Conservation (phyloP, 2,113 vertebrate genomes). For the Chascanopsetta lugubris region DNA sequence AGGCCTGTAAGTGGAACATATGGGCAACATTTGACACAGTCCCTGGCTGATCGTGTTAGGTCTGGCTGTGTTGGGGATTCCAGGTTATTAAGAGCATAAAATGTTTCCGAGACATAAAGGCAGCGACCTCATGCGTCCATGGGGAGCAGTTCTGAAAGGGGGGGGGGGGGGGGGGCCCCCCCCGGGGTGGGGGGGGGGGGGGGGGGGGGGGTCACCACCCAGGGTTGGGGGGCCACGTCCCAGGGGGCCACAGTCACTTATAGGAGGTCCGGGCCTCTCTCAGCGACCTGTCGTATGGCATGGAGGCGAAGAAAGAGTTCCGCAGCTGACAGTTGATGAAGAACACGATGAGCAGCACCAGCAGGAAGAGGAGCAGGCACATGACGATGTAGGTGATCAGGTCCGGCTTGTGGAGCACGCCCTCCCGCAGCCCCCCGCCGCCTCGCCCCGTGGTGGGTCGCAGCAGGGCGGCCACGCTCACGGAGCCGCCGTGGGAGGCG, state of each 20-base stretch:
- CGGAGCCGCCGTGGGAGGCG: constrained; percentile 87
- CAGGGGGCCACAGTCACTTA: constrained; percentile 72
- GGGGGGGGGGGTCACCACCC: background rate
- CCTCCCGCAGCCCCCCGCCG: constrained; percentile 86
- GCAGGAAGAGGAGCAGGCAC: constrained; percentile 92
- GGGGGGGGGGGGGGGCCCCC: too few relatives aligned
- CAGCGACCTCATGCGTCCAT: constrained; percentile 25
- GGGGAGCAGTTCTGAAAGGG: constrained; percentile 3
- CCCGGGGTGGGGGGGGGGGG: too few relatives aligned
- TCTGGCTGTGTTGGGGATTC: background rate
- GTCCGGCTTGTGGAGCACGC: constrained; percentile 92
- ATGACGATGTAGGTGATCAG: constrained; percentile 93
- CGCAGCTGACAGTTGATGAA: constrained; percentile 98
- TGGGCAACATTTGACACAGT: constrained; percentile 9
- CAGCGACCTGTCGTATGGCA: constrained; percentile 96
- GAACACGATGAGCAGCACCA: constrained; percentile 93
- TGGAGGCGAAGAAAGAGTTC: constrained; percentile 95
- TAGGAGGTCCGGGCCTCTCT: constrained; percentile 93
- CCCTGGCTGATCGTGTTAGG: background rate
- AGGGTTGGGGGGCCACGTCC: background rate
- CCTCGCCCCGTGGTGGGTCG: constrained; percentile 85
- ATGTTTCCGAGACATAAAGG: constrained; percentile 30
- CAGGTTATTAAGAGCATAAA: background rate
- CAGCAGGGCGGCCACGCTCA: constrained; percentile 89
- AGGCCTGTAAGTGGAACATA: background rate